A percentile compares a stretch with the other conserved stretches of the same genome.
Evolutionary conservation across 2,113 vertebrate genomes (phyloP).

Genomic region (Equus quagga): DNA sequence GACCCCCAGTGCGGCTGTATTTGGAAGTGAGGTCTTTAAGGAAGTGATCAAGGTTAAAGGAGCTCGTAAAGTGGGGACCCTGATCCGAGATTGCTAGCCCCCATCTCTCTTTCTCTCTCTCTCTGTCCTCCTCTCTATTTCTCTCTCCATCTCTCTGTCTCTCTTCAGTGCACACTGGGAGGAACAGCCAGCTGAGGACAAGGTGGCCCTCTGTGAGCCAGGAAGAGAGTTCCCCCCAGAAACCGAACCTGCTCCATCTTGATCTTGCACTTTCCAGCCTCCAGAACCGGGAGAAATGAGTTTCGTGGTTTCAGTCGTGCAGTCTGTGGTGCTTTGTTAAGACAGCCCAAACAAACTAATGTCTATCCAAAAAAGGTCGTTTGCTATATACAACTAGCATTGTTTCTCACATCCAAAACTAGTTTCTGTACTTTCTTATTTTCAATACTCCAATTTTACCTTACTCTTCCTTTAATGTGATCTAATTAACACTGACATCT

Average conservation of each 20-base stretch:
- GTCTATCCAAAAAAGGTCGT: neutral
- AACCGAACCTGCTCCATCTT: too few species aligned
- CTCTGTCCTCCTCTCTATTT: neutral
- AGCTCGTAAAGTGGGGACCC: neutral
- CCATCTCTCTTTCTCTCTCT: neutral
- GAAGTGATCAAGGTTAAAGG: neutral
- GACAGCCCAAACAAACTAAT: neutral
- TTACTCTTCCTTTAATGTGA: neutral
- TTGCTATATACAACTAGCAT: neutral
- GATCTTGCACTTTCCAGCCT: neutral
- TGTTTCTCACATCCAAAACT: neutral
- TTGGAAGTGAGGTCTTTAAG: neutral
- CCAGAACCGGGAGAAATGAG: neutral
- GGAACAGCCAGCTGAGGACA: neutral
- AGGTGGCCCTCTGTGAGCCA: neutral
- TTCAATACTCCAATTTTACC: neutral
- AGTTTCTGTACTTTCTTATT: neutral
- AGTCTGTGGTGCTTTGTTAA: neutral
- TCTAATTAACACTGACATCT: neutral
- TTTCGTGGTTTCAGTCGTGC: neutral
- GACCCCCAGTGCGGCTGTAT: neutral
- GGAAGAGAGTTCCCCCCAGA: neutral
- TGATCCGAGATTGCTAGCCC: neutral
- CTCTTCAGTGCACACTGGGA: neutral
- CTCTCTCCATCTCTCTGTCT: fast-evolving